Base-by-base conservation (phyloP, 2,888 invertebrate species). In the Thecocarcelia acutangulata region DNA sequence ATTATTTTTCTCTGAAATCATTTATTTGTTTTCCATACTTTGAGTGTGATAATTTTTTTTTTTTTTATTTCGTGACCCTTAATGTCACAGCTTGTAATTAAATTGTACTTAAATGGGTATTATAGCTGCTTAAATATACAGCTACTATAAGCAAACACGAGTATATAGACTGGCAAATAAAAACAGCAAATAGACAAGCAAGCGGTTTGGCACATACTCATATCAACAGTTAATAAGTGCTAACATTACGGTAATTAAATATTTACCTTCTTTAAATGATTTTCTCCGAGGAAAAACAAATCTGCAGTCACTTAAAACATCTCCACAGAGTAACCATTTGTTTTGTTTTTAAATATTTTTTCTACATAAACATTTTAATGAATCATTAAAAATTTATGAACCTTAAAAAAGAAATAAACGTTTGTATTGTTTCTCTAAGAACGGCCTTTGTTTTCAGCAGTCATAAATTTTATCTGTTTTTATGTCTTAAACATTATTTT, bases 21-120 rank as follows among this genome's bases (percentile, higher is more conserved):
- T 76, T 4, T 40, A 24, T 59, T 42, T 61, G 13, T 33, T 54
- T 46, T 42, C n/a, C 12, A 42, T 21, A 54, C 5, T 33, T 54
- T 73, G 15, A 3, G 24, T 73, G n/a, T 12, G n/a, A 68, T 68
- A 9, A 54, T 52, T 21, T 61, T 33, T 21, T 58, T 0, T 48
- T 52, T 21, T 61, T 33, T 21, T 58, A 1, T 48, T 58, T 24
- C 66, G 8, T 66, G 58, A 50, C 56, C 48, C 58, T 42, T 19
- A 58, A 66, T 58, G 50, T 42, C 13, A 9, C 48, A 13, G 33
- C 28, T 58, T n/a, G 19, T 48, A 66, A 66, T 75, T 74, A 74
- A 74, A 48, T 58, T 48, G 19, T 42, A 40, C 42, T 66, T 75
- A 58, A 66, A 48, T 66, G 19, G 42, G 8, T 50, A 33, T 75